Conservation (phyloP, 2,113 vertebrate species). For the Tangachromis dhanisi region DNA sequence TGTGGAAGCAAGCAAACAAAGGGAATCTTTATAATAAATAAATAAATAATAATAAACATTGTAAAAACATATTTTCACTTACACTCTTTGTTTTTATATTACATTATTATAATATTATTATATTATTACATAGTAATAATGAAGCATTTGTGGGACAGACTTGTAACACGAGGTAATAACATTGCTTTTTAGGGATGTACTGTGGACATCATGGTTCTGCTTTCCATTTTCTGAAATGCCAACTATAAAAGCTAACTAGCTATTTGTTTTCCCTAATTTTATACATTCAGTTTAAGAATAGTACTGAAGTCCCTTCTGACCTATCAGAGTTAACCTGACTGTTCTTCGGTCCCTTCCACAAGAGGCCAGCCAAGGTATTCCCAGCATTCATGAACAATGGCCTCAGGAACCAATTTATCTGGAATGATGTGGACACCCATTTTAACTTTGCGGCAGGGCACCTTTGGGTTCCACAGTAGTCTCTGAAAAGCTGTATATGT, state of each 20-base stretch:
- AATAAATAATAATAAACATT: not conserved
- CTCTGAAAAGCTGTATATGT: conserved; percentile 29
- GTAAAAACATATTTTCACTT: not conserved
- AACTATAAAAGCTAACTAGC: not conserved
- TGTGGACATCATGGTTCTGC: no score
- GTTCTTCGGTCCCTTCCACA: not conserved
- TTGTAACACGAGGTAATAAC: not conserved
- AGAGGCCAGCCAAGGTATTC: not conserved
- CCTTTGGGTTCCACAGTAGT: not conserved
- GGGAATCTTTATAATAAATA: not conserved
- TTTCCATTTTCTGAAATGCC: not conserved
- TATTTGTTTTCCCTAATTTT: not conserved
- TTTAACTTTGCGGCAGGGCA: not conserved
- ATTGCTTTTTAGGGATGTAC: not conserved
- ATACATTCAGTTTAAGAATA: not conserved
- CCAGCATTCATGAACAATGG: not conserved
- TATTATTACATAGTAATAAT: not conserved
- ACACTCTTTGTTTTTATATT: not conserved
- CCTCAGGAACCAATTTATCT: not conserved
- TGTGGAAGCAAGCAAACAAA: not conserved
- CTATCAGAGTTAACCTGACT: not conserved
- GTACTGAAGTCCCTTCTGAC: not conserved
- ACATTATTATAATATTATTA: not conserved
- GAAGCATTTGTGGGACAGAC: not conserved
- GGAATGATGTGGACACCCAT: not conserved